These are phyloP conservation scores for Acromyrmex charruanus DNA, from an alignment of 1,140 invertebrate genomes.

Conservation along the genomic window DNA sequence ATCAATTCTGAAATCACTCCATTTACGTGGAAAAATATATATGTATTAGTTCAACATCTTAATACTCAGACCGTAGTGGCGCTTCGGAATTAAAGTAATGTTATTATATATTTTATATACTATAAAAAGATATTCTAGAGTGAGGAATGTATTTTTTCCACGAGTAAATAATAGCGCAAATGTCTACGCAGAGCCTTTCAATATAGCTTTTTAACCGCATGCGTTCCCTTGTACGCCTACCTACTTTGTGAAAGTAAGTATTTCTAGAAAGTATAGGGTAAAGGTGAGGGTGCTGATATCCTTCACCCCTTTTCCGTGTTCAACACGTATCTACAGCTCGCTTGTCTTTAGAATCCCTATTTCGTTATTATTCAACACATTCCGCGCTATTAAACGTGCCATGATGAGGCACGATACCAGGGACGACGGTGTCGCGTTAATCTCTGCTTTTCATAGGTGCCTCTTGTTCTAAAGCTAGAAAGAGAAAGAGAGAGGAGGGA, in stretches of 20 bases:
- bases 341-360: constrained; percentile 38
- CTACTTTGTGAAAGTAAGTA: neutral
- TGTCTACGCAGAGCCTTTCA: neutral
- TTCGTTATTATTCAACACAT: constrained; percentile 29
- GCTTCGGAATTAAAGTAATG: no score
- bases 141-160: constrained; percentile 6
- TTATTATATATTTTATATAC: neutral
- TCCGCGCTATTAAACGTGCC: constrained; percentile 37
- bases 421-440: neutral
- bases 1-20: no score
- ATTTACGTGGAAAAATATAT: no score
- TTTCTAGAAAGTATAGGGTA: constrained; percentile 19
- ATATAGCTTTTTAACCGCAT: constrained; percentile 7
- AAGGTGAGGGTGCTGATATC: constrained; percentile 1
- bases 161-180: constrained; percentile 15
- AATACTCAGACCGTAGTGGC: no score
- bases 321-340: constrained; percentile 2
- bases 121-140: constrained; percentile 4
- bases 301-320: constrained; percentile 32
- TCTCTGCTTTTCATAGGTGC: neutral
- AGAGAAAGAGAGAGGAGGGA: neutral
- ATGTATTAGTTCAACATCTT: no score
- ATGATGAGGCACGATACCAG: constrained; percentile 11
- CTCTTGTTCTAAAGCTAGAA: neutral
- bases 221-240: neutral